Evolutionary conservation across 2,797 vertebrate species (phyloP), one percentile per base, ranked within the genome.

Genomic region (Intellagama lesueurii): DNA sequence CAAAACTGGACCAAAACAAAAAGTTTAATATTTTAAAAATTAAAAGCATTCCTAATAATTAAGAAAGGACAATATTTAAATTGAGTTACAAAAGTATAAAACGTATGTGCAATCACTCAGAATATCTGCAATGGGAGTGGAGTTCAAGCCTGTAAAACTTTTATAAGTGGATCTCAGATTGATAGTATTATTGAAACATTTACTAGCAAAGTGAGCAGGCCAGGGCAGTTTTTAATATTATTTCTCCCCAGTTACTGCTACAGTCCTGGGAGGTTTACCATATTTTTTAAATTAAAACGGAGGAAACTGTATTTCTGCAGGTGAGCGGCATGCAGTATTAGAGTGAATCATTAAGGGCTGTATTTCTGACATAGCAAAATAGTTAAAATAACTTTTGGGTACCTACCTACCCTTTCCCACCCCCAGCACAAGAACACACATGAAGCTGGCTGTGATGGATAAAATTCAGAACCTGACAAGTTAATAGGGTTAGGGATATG

Each of bases 141-240:
- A 12, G 14, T 72, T 30, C 16, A 69, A 85, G 70, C 24, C 66
- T 90, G 5, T 2, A 22, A 90, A 91, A 16, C 81, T 5, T 75
- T 92, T 92, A 86, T 90, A 70, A 77, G 88, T 35, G n/a, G 40
- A 49, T 70, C 56, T 89, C 68, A 24, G 64, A 32, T 84, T 88
- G 87, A 64, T 52, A 79, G 40, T 90, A 93, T 92, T 90, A 92
- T 0, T 1, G 64, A 86, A 87, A 19, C 22, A 81, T 85, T 84
- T 89, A 26, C 22, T n/a, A n/a, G 84, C 5, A 4, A 44, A 87
- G 81, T 73, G 83, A 89, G 72, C 77, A 86, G 70, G 76, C 89
- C 91, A 88, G 85, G 64, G 60, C 90, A 87, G 76, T n/a, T 40
- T 28, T 66, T 35, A 75, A 2, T 52, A 86, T 12, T 22, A 22